A percentile compares a stretch with the other conserved stretches of the same genome.
Conservation (phyloP, 2,113 vertebrate genomes). For the Engraulis encrasicolus region DNA sequence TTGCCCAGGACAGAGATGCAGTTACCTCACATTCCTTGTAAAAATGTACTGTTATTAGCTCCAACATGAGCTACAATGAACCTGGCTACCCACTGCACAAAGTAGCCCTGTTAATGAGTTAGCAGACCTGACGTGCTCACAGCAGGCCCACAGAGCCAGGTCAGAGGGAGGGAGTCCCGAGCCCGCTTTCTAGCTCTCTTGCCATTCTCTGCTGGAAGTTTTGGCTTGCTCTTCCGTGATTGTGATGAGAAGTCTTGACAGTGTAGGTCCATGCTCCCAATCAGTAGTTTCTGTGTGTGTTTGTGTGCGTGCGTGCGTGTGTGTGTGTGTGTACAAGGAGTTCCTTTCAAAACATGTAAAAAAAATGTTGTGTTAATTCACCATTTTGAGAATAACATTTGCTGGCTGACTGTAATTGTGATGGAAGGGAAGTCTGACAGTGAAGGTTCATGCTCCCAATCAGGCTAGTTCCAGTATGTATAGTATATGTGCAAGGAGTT, state of each 20-base stretch:
- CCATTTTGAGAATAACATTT: no score
- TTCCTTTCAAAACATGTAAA: no score
- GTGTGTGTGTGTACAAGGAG: no score
- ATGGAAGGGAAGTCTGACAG: not conserved
- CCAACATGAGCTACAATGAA: not conserved
- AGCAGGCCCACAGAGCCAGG: not conserved
- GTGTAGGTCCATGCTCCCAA: no score
- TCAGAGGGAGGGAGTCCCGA: not conserved
- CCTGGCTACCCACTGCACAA: not conserved
- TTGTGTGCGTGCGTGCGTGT: no score
- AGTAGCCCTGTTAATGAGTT: not conserved
- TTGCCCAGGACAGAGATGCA: no score
- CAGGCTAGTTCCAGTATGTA: not conserved
- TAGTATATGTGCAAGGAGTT: not conserved
- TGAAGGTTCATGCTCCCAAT: not conserved
- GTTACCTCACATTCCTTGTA: not conserved
- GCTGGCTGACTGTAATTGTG: not conserved
- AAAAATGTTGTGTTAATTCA: no score
- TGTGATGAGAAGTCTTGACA: no score
- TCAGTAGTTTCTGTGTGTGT: no score
- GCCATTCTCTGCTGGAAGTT: not conserved
- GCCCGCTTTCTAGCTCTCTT: not conserved
- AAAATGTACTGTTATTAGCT: not conserved
- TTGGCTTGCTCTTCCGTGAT: no score
- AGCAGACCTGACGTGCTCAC: not conserved